Evolutionary conservation across 2,888 invertebrate species (phyloP), one percentile per base, ranked within the genome.

Genomic region (Allacma fusca): DNA sequence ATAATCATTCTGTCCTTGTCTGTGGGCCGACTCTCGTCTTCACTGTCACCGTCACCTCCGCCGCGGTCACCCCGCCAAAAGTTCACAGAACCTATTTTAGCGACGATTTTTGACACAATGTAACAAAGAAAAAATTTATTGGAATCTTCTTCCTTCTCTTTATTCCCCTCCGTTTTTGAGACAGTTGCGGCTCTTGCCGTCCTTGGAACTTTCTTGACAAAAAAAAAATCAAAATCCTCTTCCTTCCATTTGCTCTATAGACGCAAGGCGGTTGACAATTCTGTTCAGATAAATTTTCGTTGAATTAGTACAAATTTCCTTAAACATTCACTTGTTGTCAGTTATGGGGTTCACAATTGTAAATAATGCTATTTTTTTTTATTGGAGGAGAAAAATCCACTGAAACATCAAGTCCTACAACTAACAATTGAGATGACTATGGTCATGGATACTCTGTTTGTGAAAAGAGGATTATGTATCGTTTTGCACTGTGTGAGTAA

Each of bases 1-100:
- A 83, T 83, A 77, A 83, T 83, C 83, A 83, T 83, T 62, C 70
- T 80, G 40, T 68, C 70, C 65, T 40, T 68, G 69, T 77, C 77
- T n/a, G 75, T 68, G 16, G 50, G 57, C 34, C 50, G 72, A 19
- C 64, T 65, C 59, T 76, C 76, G 65, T 71, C 76, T 28, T 59
- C 76, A 62, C 69, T 76, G 76, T 69, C 72, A 21, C 40, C 40
- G 23, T 59, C 76, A 19, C 44, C 77, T 28, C 26, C 43, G 43
- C 57, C 72, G 40, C 67, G 40, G 65, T 40, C 71, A 24, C 44
- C 72, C 71, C 72, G 71, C 77, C 77, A 77, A 72, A 77, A 77
- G 50, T 77, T 72, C 24, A 50, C 76, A 28, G 77, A 77, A 71
- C 77, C 77, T 77, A 77, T 77, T 77, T 77, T 77, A 19, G 72